Evolutionary conservation across 2,113 vertebrate species (phyloP).

Genomic region (Serinus canaria): DNA sequence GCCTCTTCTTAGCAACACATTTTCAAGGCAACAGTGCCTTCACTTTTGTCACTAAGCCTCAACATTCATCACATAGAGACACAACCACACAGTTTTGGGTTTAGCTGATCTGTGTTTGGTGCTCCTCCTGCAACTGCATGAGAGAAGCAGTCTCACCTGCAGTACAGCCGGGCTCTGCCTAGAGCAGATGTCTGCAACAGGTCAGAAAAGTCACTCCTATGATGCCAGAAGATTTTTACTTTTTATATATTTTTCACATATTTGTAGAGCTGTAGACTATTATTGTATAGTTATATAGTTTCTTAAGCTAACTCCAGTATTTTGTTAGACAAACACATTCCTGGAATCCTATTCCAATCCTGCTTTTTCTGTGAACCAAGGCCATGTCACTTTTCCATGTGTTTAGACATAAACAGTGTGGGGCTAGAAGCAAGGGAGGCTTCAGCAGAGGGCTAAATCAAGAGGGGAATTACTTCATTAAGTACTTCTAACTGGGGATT

Average conservation of each 20-base stretch:
- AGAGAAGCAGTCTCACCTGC: neutral
- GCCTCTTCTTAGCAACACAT: slow-evolving; percentile 23
- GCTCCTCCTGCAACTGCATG: neutral
- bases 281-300: neutral
- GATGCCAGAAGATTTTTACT: neutral
- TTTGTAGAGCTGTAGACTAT: neutral
- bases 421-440: neutral
- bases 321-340: neutral
- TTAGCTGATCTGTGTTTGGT: neutral
- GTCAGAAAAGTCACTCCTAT: neutral
- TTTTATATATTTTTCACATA: neutral
- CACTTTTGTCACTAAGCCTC: neutral
- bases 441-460: neutral
- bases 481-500: neutral
- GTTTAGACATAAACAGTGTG: neutral
- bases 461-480: neutral
- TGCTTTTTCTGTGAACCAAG: neutral
- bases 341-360: neutral
- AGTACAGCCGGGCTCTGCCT: neutral
- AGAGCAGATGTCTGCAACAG: neutral
- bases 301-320: neutral
- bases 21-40: neutral
- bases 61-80: neutral
- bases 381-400: neutral
- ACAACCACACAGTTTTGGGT: neutral